Evolutionary conservation across 1,140 invertebrate genomes (phyloP), one percentile per base, ranked within the genome.

Genomic region (Copidosoma floridanum): DNA sequence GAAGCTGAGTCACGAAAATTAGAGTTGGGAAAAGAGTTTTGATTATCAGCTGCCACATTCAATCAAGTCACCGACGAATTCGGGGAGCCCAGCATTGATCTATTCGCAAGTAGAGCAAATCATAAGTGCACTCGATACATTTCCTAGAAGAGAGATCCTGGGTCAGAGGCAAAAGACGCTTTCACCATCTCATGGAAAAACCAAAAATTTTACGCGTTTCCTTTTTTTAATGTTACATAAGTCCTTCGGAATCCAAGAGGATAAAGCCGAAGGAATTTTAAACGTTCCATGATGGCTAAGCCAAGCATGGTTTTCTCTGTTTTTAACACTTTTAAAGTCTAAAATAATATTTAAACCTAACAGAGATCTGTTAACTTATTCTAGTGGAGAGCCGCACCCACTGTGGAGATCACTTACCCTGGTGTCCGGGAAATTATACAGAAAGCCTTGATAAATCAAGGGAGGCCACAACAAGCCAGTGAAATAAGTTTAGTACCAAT

Each of bases 81-180:
- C 38, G 68, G 68, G 1, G 1, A 24, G 14, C 61, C 68, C 6
- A 37, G 53, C 23, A 66, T 68, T 47, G 61, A 69, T 44, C 40
- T 69, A 18, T 69, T 69, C 47, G 64, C 64, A 12, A 60, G 58
- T 41, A 18, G 64, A 59, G 56, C 47, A 38, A 69, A 68, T 57
- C 37, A 55, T 6, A 69, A 70, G 63, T 70, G 67, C 43, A 20
- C 40, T 0, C 41, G 43, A 24, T 70, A 40, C 48, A 41, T 66
- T 24, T 66, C 65, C 3, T 69, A 52, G 63, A 18, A 59, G 40
- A 32, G 18, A 41, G 65, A 68, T 44, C 67, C 67, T 6, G 65
- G 54, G 18, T 32, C 65, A 5, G 38, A 52, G 11, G 48, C 32
- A 14, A 57, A 67, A 4, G 63, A 68, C 38, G 67, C 65, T 5